Conservation (phyloP, 2,113 vertebrate species). For the Ginglymostoma cirratum region DNA sequence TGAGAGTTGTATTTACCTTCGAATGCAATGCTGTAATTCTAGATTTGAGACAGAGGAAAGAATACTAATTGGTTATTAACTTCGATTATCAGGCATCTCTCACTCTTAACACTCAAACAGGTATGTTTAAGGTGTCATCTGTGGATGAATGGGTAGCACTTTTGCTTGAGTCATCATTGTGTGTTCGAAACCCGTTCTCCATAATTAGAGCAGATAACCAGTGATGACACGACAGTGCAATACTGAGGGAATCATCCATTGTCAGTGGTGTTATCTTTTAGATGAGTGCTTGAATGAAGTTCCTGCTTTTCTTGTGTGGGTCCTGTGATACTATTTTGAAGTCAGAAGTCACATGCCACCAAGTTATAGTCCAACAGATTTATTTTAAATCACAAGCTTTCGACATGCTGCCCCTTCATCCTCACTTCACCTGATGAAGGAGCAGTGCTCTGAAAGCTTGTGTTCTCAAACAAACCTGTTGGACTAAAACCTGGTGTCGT, state of each 20-base stretch:
- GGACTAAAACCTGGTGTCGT: too few relatives aligned
- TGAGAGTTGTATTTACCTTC: not conserved
- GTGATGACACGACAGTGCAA: not conserved
- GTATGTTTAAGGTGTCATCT: not conserved
- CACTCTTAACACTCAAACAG: not conserved
- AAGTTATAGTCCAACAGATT: too few relatives aligned
- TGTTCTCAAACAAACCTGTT: too few relatives aligned
- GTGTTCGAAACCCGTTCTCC: not conserved
- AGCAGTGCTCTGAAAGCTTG: too few relatives aligned
- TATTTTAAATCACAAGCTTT: too few relatives aligned
- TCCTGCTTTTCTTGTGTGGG: not conserved
- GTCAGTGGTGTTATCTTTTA: not conserved
- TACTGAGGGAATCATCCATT: not conserved
- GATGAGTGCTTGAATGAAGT: not conserved
- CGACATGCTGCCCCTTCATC: too few relatives aligned
- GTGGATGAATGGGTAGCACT: not conserved
- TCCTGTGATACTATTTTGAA: not conserved
- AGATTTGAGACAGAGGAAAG: not conserved
- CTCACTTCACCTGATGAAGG: too few relatives aligned
- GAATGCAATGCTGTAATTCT: too few relatives aligned
- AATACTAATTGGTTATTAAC: not conserved
- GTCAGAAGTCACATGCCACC: too few relatives aligned
- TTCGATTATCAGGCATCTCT: not conserved
- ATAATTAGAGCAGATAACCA: not conserved
- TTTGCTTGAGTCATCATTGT: not conserved